Base-by-base conservation (phyloP, 2,797 vertebrate genomes). In the Tenualosa ilisha region DNA sequence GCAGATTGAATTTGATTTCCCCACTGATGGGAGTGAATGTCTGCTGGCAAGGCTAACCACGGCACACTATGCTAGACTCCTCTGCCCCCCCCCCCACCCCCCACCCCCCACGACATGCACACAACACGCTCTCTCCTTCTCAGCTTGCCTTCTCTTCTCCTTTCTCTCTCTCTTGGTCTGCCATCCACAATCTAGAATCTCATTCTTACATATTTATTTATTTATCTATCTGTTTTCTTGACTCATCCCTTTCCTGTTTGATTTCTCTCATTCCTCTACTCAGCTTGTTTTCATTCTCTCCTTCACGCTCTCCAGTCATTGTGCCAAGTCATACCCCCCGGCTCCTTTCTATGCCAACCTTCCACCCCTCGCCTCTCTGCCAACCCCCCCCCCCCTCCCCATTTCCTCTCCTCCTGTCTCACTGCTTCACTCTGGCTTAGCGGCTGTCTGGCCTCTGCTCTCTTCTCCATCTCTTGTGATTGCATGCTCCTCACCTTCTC, bases 11-110 rank as follows among this genome's bases (percentile, higher is more conserved):
- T 54, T 68, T 88, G 85, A 86, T 88, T 87, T 89, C 85, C 81
- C 84, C 54, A 81, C 86, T 88, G 87, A 90, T 87, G 89, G 88
- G 84, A 85, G 88, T 88, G 85, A 86, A 91, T 88, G 88, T 86
- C 54, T 86, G 53, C 83, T 75, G 68, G 31, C 68, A 75, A 81
- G 83, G 50, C 86, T 63, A 83, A 50, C 53, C 82, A 75, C 82
- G 56, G 43, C 85, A 79, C 72, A 50, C 53, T 75, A 75, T 81
- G 72, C 53, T 61, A 75, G 31, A 68, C 82, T 85, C 81, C 83
- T 53, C 49, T 83, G 72, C 68, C 40, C n/a, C 22, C 24, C n/a
- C 8, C 5, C 24, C n/a, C 24, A 1, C 6, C 17, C 7, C 54
- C n/a, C n/a, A n/a, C n/a, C n/a, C n/a, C n/a, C n/a, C n/a, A n/a